Evolutionary conservation across 2,797 vertebrate species (phyloP), one percentile per base, ranked within the genome.

Genomic region (Lindbergichthys nudifrons): DNA sequence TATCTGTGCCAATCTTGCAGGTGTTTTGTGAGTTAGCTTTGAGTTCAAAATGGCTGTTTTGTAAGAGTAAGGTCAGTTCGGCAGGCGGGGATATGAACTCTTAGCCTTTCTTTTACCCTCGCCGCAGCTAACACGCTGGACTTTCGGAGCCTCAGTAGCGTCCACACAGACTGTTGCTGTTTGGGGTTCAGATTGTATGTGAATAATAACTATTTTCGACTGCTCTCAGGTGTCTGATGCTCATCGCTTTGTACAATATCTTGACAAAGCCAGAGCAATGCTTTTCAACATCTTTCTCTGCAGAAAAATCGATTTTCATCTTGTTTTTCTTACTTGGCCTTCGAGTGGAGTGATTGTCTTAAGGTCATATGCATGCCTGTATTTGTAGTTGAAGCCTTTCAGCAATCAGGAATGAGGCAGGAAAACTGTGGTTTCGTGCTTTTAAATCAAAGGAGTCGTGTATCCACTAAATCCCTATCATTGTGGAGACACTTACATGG

Each of bases 161-260:
- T 74, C 56, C 67, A 64, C 61, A 30, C 30, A 7, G 8, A 73
- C 71, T 76, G 52, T 56, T 79, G 53, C 75, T 63, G 47, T 65
- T 65, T 16, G 32, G 57, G 68, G 48, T 71, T 83, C 53, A 36
- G 57, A 36, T 30, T 77, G 47, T 54, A 59, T 46, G 43, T 68
- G 58, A 81, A 78, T 76, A 75, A 70, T 47, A 71, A 54, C 65
- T 10, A 0, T 79, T 72, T 69, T 73, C 1, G 47, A 65, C 77
- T 82, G 64, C 83, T 88, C 88, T 92, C 89, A 93, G 88, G 91
- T 91, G 81, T 85, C 81, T 10, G 16, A 62, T 62, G 62, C 71
- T 85, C 60, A 71, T 56, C 14, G 56, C 47, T 64, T 79, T 86
- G 66, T 81, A 81, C 45, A 61, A 52, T 76, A 68, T 65, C 46